Base-by-base conservation (phyloP, 37 sponge, comb jelly and placozoan species). In the Corticium candelabrum region DNA sequence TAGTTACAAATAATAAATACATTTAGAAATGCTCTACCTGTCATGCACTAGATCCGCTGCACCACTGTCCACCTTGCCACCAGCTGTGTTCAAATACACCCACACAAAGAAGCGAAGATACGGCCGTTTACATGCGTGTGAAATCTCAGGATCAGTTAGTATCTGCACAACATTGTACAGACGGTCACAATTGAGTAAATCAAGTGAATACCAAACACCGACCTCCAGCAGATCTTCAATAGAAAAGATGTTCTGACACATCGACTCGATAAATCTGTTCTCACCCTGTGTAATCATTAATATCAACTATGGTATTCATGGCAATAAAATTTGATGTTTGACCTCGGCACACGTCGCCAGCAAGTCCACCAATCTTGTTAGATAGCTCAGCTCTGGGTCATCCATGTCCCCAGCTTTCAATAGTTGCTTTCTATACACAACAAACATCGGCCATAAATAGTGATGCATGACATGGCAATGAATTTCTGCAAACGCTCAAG, bases 181-280 rank as follows among this genome's bases (percentile, higher is more conserved):
- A 1, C 39, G 30, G 67, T 76, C n/a, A 81, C 56, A 11, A 38
- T 30, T 76, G 7, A 34, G 38, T 76, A 35, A 29, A 15, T 76
- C 40, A 76, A 40, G 77, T 76, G 40, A 34, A 41, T 76, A 21
- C n/a, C 37, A 5, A 77, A 72, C 34, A 37, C 41, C 69, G 31
- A 40, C 78, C 82, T 82, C 82, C 15, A 85, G 11, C 4, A 87
- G 80, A 7, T 87, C 87, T 7, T 78, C 76, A 69, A 79, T 2
- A n/a, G 75, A 43, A 39, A 75, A 84, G 37, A 87, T 83, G 34
- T 80, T 90, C 80, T 90, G 90, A 68, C 92, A 91, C 39, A 91
- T 84, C 15, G 84, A 83, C 67, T 88, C 92, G 33, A 88, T 88
- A 78, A 87, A 87, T 29, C 78, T 50, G 34, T 85, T 88, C 43